A percentile compares a stretch with the other conserved stretches of the same genome.
These are phyloP conservation scores for Rapana venosa DNA, from an alignment of 2,888 invertebrate genomes.

Conservation along the genomic window DNA sequence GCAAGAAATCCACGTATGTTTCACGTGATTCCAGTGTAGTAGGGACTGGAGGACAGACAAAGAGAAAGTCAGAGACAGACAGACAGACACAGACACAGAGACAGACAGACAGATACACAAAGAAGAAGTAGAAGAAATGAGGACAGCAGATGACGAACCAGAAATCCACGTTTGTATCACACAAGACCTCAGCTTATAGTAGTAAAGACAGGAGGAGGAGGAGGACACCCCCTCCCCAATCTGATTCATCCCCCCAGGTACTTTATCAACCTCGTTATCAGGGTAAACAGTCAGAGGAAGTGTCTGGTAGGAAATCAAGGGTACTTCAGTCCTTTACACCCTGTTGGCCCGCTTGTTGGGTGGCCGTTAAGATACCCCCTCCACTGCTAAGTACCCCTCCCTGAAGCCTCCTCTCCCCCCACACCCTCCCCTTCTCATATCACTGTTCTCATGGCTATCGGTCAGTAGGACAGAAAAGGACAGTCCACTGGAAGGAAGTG, in stretches of 20 bases:
- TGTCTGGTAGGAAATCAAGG: slow-evolving; percentile 26
- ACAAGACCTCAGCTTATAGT: neutral
- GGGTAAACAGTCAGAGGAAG: slow-evolving; percentile 7
- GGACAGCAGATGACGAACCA: neutral
- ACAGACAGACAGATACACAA: neutral
- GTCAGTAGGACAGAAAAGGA: neutral
- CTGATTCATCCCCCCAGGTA: neutral
- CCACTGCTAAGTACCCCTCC: too few species aligned
- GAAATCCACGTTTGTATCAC: neutral
- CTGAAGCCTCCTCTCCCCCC: neutral
- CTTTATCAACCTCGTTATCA: slow-evolving; percentile 31
- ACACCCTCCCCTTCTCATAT: neutral
- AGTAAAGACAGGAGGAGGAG: neutral
- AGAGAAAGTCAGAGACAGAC: neutral
- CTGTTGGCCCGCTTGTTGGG: slow-evolving; percentile 18
- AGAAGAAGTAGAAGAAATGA: neutral
- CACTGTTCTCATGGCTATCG: neutral
- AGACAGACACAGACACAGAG: neutral
- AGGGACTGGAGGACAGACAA: neutral
- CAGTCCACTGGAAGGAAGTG: too few species aligned
- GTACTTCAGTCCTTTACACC: slow-evolving; percentile 26
- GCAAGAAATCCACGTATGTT: too few species aligned
- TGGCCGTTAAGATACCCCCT: neutral
- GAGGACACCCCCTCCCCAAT: neutral
- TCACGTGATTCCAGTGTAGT: too few species aligned